These are phyloP conservation scores for Helarctos malayanus DNA, from an alignment of 2,797 vertebrate genomes.

Conservation along the genomic window DNA sequence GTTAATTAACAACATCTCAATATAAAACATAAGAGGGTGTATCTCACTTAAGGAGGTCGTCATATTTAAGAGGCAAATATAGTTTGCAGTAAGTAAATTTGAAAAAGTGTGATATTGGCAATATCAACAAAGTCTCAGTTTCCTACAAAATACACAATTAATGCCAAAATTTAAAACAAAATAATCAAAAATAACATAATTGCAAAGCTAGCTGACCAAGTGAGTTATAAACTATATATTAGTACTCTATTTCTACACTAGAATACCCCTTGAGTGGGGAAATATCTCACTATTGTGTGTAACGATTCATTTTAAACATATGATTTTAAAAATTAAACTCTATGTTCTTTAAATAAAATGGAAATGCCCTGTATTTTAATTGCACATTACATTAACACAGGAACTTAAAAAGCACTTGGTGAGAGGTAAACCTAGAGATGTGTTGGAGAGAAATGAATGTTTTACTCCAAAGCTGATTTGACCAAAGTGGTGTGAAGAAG, in stretches of 20 bases:
- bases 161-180: slow-evolving; percentile 34
- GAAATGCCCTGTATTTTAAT: not conserved
- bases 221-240: not conserved
- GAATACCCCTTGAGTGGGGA: not conserved
- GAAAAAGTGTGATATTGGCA: not conserved
- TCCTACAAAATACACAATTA: not conserved
- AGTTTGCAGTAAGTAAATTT: not conserved
- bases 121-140: not conserved
- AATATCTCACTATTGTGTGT: not conserved
- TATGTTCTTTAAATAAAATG: not conserved
- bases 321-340: not conserved
- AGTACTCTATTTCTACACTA: not conserved
- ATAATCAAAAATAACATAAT: not conserved
- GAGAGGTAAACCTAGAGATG: not conserved
- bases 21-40: not conserved
- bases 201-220: not conserved
- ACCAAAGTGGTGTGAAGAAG: not conserved
- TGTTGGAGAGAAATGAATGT: not conserved
- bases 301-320: not conserved
- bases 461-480: slow-evolving; percentile 46
- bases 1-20: not conserved
- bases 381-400: not conserved
- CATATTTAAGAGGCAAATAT: not conserved
- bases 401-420: not conserved
- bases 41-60: not conserved